These are phyloP conservation scores for Stenolophus ochropezus DNA, from an alignment of 2,888 invertebrate species.

Conservation along the genomic window DNA sequence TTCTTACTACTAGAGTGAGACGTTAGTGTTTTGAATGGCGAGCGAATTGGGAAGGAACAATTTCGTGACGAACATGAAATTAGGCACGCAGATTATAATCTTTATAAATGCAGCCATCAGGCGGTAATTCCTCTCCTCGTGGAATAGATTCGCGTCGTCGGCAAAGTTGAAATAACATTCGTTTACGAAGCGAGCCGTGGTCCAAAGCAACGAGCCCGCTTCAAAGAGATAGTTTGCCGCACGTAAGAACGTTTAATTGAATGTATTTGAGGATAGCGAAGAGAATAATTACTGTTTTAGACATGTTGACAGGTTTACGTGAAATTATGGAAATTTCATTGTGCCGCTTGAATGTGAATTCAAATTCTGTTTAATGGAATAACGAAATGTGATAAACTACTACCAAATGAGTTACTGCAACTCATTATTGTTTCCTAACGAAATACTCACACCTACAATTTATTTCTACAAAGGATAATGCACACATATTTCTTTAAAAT, in stretches of 20 bases:
- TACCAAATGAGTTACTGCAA: neutral
- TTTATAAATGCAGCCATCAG: slow-evolving; percentile 29
- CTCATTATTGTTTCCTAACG: neutral
- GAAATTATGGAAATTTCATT: slow-evolving; percentile 47
- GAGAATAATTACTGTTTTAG: slow-evolving; percentile 48
- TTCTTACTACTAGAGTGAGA: too few relatives aligned
- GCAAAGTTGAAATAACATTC: slow-evolving; percentile 30
- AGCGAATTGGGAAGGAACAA: too few relatives aligned
- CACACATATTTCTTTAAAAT: too few relatives aligned
- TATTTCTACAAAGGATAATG: too few relatives aligned
- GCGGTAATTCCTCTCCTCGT: neutral
- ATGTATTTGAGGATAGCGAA: slow-evolving; percentile 40
- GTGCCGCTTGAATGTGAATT: slow-evolving; percentile 41
- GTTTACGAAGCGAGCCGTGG: slow-evolving; percentile 13
- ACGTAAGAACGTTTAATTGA: slow-evolving; percentile 43
- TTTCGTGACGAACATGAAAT: slow-evolving; percentile 10
- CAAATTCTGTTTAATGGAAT: slow-evolving; percentile 37
- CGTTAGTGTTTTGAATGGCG: too few relatives aligned
- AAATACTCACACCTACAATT: too few relatives aligned
- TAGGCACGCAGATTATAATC: neutral
- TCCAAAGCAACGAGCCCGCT: neutral
- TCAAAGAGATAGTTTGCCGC: slow-evolving; percentile 34
- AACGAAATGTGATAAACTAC: slow-evolving; percentile 39
- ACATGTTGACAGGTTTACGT: slow-evolving; percentile 39
- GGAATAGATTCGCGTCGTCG: neutral